These are phyloP conservation scores for Brachionichthys hirsutus DNA, from an alignment of 2,113 vertebrate species.

Conservation along the genomic window DNA sequence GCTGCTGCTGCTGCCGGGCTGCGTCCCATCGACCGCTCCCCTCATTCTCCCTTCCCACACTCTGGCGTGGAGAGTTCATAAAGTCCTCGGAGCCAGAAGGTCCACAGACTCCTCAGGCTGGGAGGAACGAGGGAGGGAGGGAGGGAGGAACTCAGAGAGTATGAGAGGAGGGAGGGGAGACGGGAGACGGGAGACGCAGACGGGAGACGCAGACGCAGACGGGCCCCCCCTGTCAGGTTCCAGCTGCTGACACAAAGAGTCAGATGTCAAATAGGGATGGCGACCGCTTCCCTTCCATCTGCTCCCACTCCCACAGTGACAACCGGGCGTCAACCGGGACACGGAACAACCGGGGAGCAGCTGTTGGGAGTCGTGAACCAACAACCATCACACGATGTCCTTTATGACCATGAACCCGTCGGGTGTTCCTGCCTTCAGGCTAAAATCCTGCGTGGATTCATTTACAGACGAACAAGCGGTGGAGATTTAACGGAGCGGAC, in stretches of 20 bases:
- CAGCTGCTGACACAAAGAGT: conserved; percentile 26
- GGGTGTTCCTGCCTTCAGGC: conserved; percentile 4
- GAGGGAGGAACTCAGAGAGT: conserved; percentile 23
- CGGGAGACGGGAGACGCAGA: conserved; percentile 1
- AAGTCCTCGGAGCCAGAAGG: conserved; percentile 75
- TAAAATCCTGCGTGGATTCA: conserved; percentile 39
- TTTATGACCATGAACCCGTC: conserved; percentile 19
- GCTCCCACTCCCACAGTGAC: conserved; percentile 50
- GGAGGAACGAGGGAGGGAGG: conserved; percentile 67
- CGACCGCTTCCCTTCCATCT: conserved; percentile 49
- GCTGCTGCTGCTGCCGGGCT: conserved; percentile 52
- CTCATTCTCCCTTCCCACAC: conserved; percentile 36
- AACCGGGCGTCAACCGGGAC: conserved; percentile 19
- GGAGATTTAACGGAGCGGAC: conserved; percentile 24
- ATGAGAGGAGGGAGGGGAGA: conserved; percentile 33
- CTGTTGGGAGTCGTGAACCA: neutral
- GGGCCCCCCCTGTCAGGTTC: conserved; percentile 30
- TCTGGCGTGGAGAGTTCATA: conserved; percentile 55
- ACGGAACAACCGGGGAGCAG: conserved; percentile 2
- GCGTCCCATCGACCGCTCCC: conserved; percentile 65
- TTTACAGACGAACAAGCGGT: conserved; percentile 42
- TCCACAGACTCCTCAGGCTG: conserved; percentile 68
- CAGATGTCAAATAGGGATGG: conserved; percentile 8
- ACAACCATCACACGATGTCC: conserved; percentile 1
- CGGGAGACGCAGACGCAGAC: conserved; percentile 43